Evolutionary conservation across 2,888 invertebrate species (phyloP), one percentile per base, ranked within the genome.

Genomic region (Anoplius nigerrimus): DNA sequence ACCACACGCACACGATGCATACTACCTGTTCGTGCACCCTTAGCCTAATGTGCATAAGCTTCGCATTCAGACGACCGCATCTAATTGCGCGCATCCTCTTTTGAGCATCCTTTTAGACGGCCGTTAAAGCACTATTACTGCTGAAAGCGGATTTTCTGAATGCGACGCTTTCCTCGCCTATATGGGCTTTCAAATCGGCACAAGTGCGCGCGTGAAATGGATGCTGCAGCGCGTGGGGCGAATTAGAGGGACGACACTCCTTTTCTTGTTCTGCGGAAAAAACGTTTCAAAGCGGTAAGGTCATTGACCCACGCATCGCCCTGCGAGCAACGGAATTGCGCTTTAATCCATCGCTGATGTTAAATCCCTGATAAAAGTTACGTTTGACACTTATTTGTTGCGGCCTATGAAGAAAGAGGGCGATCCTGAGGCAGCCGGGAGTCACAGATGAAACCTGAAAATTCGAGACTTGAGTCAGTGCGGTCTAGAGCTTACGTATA

Each of bases 61-160:
- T 66, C 69, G 54, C 27, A 71, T 78, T 73, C 65, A 68, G 66
- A 62, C 24, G 55, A 62, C 48, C 64, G 74, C 69, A 75, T 79
- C 75, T 78, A 78, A 76, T 78, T 67, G 73, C 76, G 56, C 65
- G 66, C 69, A 71, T 71, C 71, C 73, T 72, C 62, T 58, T 67
- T 58, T 63, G 62, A 65, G 60, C 66, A 11, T 21, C 72, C 69
- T 70, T 76, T 73, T 78, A 65, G 64, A 72, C 75, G 63, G 57
- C 67, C 72, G 72, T 66, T 73, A 69, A 76, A 68, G 70, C 68
- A 67, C 76, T 73, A 76, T 75, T 76, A 76, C 71, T 62, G 70
- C 57, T 75, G 73, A 75, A 75, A 76, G 76, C 71, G 69, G 70
- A 66, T 71, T 75, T 75, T 69, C 73, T 71, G 72, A 71, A 70